These are phyloP conservation scores for Strongylocentrotus purpuratus DNA, from an alignment of 35 echinoderm and acorn worm species.

Conservation along the genomic window DNA sequence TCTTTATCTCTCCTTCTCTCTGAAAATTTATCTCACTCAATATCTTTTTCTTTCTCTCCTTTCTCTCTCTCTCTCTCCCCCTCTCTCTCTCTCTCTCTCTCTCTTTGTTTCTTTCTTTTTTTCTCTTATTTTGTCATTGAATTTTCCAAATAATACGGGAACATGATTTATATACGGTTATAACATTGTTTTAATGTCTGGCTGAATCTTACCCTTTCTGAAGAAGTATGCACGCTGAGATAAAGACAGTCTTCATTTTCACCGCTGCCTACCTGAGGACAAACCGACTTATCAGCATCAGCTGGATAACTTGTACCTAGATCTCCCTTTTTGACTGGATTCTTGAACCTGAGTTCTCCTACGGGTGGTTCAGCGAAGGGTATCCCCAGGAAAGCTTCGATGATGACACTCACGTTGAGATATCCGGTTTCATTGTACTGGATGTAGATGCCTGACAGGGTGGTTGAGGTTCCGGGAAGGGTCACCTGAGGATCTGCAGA, in stretches of 20 bases:
- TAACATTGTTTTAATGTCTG: too few relatives aligned
- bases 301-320: background rate
- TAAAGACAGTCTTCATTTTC: slow-evolving; percentile 12
- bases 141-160: too few relatives aligned
- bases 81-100: too few relatives aligned
- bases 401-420: background rate
- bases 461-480: background rate
- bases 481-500: background rate
- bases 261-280: background rate
- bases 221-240: slow-evolving; percentile 18
- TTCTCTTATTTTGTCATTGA: too few relatives aligned
- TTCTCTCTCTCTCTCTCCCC: too few relatives aligned
- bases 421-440: background rate
- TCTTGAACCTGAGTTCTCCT: slow-evolving; percentile 66
- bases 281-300: background rate
- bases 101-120: too few relatives aligned
- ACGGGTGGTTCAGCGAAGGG: slow-evolving; percentile 80
- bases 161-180: too few relatives aligned
- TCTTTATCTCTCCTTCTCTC: too few relatives aligned
- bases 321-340: slow-evolving; percentile 43
- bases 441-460: background rate
- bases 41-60: too few relatives aligned
- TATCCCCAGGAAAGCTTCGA: slow-evolving; percentile 74
- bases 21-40: too few relatives aligned
- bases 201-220: background rate